phyloP scores from a whole-genome alignment of 92 coral and sea anemone genomes.

The Palythoa grandiflora region DNA sequence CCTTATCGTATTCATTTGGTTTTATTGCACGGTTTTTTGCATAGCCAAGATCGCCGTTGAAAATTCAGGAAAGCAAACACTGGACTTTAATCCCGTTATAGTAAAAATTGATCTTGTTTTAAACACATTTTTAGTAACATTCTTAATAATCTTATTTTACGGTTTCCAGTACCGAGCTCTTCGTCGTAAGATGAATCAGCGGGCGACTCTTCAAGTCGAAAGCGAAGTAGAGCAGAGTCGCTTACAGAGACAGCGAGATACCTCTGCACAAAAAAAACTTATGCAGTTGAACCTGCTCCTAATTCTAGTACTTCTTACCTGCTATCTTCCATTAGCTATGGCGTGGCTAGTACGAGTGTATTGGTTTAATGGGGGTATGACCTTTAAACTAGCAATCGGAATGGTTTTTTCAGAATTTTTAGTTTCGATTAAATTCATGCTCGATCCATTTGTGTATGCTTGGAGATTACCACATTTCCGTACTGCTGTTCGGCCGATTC shows the following conservation, averaged over 20 bases:
- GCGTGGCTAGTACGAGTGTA: neutral
- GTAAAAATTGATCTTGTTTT: neutral
- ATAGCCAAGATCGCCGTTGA: neutral
- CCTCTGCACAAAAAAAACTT: neutral
- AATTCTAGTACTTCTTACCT: neutral
- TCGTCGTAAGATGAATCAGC: neutral
- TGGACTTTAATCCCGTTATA: neutral
- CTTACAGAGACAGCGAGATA: neutral
- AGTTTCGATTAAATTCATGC: neutral
- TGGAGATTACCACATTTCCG: constrained; percentile 26
- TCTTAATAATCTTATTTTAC: neutral
- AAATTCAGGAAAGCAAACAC: neutral
- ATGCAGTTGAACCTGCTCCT: constrained; percentile 6
- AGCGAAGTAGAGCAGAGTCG: neutral
- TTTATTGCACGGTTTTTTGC: neutral
- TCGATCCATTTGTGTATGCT: constrained; percentile 19
- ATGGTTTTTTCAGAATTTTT: neutral
- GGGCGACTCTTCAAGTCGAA: neutral
- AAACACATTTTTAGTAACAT: neutral
- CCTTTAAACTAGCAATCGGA: neutral
- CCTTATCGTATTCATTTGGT: neutral
- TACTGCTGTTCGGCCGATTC: neutral
- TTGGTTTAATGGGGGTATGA: neutral
- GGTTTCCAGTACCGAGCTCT: neutral
- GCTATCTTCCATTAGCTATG: neutral